phyloP scores from a whole-genome alignment of 2,113 vertebrate species.

The Columbina picui region DNA sequence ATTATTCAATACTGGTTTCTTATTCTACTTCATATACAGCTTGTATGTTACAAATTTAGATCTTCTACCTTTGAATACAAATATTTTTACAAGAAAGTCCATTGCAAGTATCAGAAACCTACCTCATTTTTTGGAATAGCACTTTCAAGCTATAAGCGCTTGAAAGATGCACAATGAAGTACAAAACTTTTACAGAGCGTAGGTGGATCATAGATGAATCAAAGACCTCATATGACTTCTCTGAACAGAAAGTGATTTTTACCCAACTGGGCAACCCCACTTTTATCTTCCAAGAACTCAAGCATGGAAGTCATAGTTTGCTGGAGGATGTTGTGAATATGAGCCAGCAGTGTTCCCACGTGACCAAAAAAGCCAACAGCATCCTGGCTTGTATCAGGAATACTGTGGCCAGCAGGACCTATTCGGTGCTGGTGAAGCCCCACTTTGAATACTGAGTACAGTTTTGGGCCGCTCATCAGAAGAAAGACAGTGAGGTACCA shows the following conservation, averaged over 20 bases:
- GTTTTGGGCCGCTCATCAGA: too few species aligned
- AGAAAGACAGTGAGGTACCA: too few species aligned
- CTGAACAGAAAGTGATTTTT: background rate
- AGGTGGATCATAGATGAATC: background rate
- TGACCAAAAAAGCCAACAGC: too few species aligned
- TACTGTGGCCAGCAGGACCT: too few species aligned
- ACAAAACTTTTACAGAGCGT: background rate
- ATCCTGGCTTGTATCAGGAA: too few species aligned
- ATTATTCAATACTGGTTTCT: background rate
- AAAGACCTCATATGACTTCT: background rate
- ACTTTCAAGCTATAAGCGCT: background rate
- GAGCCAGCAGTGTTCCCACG: too few species aligned
- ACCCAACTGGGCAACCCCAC: background rate
- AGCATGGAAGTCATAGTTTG: rapidly evolving
- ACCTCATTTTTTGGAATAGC: background rate
- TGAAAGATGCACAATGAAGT: background rate
- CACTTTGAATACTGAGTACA: too few species aligned
- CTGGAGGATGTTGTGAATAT: background rate
- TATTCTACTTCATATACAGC: background rate
- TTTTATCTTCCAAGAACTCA: background rate
- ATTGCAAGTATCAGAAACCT: background rate
- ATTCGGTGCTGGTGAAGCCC: too few species aligned
- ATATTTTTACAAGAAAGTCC: background rate
- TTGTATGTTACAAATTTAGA: background rate
- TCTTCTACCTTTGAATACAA: background rate